A percentile compares a stretch with the other conserved stretches of the same genome.
Conservation (phyloP, 1,140 invertebrate genomes). For the Pseudobourletiella spinata region DNA sequence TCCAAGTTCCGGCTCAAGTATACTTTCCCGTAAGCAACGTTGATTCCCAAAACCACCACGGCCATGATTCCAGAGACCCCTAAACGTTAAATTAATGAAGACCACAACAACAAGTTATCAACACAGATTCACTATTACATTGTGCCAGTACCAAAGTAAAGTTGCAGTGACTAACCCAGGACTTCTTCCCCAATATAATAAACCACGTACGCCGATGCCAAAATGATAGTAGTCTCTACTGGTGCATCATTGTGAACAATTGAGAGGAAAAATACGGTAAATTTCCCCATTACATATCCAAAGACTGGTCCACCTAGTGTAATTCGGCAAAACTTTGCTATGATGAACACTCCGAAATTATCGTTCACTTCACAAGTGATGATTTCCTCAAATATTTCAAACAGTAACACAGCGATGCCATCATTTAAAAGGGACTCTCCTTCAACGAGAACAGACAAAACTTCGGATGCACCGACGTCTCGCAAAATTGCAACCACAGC, state of each 20-base stretch:
- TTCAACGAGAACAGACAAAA: constrained; percentile 43
- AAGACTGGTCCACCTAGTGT: constrained; percentile 40
- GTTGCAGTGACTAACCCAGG: constrained; percentile 31
- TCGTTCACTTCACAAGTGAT: background rate
- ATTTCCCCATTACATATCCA: constrained; percentile 41
- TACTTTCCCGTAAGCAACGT: constrained; percentile 40
- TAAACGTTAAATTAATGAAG: background rate
- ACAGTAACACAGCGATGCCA: constrained; percentile 45
- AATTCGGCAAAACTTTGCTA: constrained; percentile 30
- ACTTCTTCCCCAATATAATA: constrained; percentile 41
- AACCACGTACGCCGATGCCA: constrained; percentile 43
- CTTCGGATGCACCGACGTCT: constrained; percentile 42
- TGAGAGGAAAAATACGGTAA: constrained; percentile 37
- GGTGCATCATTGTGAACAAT: constrained; percentile 40
- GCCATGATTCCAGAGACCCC: constrained; percentile 44
- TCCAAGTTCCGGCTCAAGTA: constrained; percentile 44
- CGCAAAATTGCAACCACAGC: constrained; percentile 44
- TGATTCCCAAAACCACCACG: constrained; percentile 43
- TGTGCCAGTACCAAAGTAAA: too few relatives aligned
- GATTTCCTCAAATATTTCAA: constrained; percentile 35
- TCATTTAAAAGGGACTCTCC: constrained; percentile 47
- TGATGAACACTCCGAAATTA: background rate
- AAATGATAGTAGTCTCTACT: constrained; percentile 44
- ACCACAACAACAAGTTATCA: background rate
- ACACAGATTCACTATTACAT: too few relatives aligned